Conservation (phyloP, 2,797 vertebrate species). For the Tarsius wallacei region DNA sequence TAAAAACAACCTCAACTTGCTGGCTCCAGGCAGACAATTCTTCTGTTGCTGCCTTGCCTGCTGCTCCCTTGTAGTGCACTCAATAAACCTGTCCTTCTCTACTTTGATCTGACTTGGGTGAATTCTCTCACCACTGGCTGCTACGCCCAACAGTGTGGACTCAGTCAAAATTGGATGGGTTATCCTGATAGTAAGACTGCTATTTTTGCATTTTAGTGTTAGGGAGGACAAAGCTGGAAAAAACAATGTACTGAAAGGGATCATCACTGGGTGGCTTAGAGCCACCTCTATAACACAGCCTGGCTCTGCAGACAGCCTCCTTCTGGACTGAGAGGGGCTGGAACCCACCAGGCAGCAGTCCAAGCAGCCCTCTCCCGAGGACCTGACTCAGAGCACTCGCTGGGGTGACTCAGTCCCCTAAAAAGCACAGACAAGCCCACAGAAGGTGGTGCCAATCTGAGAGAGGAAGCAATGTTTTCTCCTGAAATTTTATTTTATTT, state of each 20-base stretch:
- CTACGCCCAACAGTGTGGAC: background rate
- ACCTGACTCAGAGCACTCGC: accelerated
- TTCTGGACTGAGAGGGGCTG: too few species aligned
- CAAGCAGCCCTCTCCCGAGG: background rate
- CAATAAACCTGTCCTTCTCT: too few species aligned
- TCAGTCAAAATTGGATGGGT: background rate
- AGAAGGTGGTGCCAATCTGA: background rate
- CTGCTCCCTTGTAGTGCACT: too few species aligned
- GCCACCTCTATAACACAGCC: background rate
- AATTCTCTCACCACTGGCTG: too few species aligned
- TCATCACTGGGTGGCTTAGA: background rate
- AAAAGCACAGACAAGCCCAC: background rate
- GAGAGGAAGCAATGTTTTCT: background rate
- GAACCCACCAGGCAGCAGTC: background rate
- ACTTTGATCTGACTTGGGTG: too few species aligned
- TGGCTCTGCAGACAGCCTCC: background rate
- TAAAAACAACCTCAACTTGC: too few species aligned
- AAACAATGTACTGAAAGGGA: background rate
- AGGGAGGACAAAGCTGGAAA: background rate
- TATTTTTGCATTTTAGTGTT: background rate
- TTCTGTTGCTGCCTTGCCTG: too few species aligned
- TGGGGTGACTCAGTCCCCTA: background rate
- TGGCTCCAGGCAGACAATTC: too few species aligned
- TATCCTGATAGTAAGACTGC: background rate
- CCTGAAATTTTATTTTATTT: background rate